Conservation (phyloP, 2,797 vertebrate genomes). For the Tragopan temminckii region DNA sequence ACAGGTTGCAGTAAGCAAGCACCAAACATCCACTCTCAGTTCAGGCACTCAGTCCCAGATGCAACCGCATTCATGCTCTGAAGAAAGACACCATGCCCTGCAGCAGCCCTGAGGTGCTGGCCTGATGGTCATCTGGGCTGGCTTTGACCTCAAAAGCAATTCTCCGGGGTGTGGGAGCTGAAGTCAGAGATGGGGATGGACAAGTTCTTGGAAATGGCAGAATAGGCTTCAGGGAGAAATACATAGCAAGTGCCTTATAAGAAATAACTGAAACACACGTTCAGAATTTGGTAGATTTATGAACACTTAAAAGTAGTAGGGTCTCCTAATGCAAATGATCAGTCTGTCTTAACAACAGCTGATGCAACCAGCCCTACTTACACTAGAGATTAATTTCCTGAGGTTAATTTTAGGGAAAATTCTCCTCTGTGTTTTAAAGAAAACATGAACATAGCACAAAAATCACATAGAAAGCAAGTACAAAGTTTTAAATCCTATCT, state of each 20-base stretch:
- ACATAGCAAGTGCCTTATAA: neutral
- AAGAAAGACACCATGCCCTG: rapidly evolving
- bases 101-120: neutral
- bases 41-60: neutral
- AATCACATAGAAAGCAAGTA: neutral
- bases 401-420: neutral
- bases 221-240: neutral
- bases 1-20: neutral
- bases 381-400: neutral
- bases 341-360: neutral
- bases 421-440: neutral
- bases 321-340: neutral
- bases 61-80: rapidly evolving
- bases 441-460: neutral
- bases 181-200: neutral
- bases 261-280: neutral
- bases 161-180: neutral
- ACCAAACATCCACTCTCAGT: neutral
- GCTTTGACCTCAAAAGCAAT: neutral
- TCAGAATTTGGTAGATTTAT: neutral
- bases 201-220: neutral
- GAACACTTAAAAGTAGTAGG: neutral
- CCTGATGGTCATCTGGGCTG: neutral
- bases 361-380: neutral
- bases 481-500: neutral